Conservation (phyloP, 2,888 invertebrate genomes). For the Macropis europaea region DNA sequence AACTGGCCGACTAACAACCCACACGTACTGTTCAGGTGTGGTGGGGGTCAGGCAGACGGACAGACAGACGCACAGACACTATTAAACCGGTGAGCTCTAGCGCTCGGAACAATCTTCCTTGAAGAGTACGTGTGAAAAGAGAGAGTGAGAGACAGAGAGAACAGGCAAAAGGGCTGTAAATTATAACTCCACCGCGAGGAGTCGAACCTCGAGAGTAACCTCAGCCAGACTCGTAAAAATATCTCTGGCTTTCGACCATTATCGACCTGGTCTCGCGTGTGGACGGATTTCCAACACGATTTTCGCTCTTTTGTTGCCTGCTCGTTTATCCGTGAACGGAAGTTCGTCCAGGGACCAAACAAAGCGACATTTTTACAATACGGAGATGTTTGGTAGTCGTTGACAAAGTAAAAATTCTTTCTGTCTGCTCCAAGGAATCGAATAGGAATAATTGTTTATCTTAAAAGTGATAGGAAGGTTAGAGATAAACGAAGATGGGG, state of each 20-base stretch:
- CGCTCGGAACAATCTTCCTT: conserved; percentile 45
- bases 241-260: conserved; percentile 57
- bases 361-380: no score
- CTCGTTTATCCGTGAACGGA: background rate
- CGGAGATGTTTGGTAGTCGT: no score
- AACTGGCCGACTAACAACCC: conserved; percentile 78
- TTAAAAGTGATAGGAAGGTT: no score
- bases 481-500: no score
- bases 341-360: no score
- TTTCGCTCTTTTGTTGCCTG: background rate
- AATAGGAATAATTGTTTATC: no score
- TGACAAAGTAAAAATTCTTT: no score
- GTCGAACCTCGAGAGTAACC: conserved; percentile 76
- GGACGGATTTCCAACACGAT: conserved; percentile 17
- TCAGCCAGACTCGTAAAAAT: conserved; percentile 77
- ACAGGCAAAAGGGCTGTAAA: conserved; percentile 72
- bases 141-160: conserved; percentile 65
- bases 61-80: conserved; percentile 65
- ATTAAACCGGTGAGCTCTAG: conserved; percentile 62
- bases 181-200: conserved; percentile 78
- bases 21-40: conserved; percentile 65
- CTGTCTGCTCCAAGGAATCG: no score
- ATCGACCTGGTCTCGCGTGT: background rate
- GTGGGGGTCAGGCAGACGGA: conserved; percentile 44
- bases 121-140: conserved; percentile 43